These are phyloP conservation scores for Cantharis flavilabris DNA, from an alignment of 2,888 invertebrate species.

Conservation along the genomic window DNA sequence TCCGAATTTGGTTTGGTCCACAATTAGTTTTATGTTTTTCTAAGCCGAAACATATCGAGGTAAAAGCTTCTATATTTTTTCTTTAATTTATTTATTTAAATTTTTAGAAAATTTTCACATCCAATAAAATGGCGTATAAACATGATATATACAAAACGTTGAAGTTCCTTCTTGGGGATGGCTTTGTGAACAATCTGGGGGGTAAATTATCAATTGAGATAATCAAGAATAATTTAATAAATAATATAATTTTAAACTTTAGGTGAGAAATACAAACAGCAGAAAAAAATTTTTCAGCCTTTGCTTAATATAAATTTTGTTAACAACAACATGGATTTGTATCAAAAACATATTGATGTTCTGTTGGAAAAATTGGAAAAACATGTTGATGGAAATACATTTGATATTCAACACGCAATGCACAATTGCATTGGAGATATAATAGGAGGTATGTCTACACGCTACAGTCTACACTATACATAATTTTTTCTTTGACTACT, in stretches of 20 bases:
- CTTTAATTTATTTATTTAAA: too few relatives aligned
- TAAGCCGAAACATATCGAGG: constrained; percentile 15
- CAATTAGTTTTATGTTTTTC: constrained; percentile 3
- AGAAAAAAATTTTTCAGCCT: constrained; percentile 18
- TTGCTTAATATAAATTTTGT: constrained; percentile 15
- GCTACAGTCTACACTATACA: too few relatives aligned
- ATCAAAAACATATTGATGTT: constrained; percentile 14
- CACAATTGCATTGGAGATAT: constrained; percentile 19
- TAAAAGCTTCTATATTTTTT: not conserved
- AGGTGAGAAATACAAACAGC: constrained; percentile 19
- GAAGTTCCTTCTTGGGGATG: constrained; percentile 19
- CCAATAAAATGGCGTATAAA: constrained; percentile 12
- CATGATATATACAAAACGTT: constrained; percentile 13
- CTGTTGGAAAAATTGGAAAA: not conserved
- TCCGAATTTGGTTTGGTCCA: constrained; percentile 19
- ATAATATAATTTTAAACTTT: not conserved
- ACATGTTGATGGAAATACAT: constrained; percentile 5
- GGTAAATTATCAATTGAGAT: not conserved
- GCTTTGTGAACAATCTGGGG: constrained; percentile 13
- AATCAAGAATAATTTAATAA: too few relatives aligned
- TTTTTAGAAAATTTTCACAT: constrained; percentile 22
- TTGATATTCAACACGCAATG: constrained; percentile 11
- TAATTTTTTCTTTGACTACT: too few relatives aligned
- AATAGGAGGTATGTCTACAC: constrained; percentile 8
- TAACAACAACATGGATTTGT: constrained; percentile 1